These are phyloP conservation scores for Diaprepes abbreviatus DNA, from an alignment of 2,888 invertebrate species.

Conservation along the genomic window DNA sequence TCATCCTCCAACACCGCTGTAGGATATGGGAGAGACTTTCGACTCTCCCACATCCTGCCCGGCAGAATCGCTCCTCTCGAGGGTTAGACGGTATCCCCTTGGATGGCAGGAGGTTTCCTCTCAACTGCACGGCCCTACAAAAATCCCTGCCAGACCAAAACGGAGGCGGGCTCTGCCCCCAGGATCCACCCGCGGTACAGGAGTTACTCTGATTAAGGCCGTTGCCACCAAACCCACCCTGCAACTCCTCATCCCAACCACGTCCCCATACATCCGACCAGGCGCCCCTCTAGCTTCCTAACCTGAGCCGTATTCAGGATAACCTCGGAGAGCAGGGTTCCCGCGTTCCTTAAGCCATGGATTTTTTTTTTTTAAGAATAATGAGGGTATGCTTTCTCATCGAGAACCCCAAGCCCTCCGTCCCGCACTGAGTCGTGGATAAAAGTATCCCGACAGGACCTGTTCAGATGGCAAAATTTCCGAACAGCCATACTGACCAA, in stretches of 20 bases:
- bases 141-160: slow-evolving; percentile 14
- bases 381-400: slow-evolving; percentile 22
- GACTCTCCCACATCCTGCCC: neutral
- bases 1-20: too few relatives aligned
- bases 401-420: slow-evolving; percentile 29
- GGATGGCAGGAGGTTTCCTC: neutral
- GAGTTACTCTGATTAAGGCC: slow-evolving; percentile 25
- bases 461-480: neutral
- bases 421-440: slow-evolving; percentile 12
- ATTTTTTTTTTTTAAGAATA: slow-evolving; percentile 1
- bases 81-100: neutral
- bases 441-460: slow-evolving; percentile 13
- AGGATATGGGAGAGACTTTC: neutral
- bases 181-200: too few relatives aligned
- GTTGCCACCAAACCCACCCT: slow-evolving; percentile 45
- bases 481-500: neutral
- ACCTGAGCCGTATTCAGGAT: neutral
- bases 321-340: neutral
- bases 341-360: neutral
- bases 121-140: neutral
- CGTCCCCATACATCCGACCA: neutral
- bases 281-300: neutral
- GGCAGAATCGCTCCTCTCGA: neutral
- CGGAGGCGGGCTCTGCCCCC: too few relatives aligned
- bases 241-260: slow-evolving; percentile 20